Conservation (phyloP, 1,140 invertebrate species). For the Plectrocnemia conspersa region DNA sequence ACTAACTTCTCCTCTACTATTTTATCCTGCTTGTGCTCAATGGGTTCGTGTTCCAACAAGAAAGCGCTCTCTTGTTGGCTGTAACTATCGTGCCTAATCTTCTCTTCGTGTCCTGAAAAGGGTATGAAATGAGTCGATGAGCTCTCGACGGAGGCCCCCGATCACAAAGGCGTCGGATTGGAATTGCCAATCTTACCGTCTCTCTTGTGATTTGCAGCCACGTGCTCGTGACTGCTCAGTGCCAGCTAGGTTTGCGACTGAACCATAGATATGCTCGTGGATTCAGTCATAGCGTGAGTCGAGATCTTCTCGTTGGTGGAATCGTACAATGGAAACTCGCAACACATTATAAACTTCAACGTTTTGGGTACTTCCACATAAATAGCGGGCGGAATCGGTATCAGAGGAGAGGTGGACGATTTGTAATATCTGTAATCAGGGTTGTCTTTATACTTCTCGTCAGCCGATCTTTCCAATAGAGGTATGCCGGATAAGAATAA, state of each 20-base stretch:
- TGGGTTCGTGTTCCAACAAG: constrained; percentile 7
- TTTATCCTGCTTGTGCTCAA: constrained; percentile 21
- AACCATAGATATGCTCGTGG: constrained; percentile 66
- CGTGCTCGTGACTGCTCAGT: constrained; percentile 53
- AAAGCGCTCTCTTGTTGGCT: not conserved
- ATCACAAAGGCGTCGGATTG: constrained; percentile 33
- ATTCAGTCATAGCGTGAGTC: constrained; percentile 63
- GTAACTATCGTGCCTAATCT: not conserved
- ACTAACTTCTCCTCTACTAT: constrained; percentile 31
- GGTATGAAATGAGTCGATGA: constrained; percentile 9
- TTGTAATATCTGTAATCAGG: constrained; percentile 83
- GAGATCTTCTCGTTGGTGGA: constrained; percentile 64
- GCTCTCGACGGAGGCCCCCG: constrained; percentile 11
- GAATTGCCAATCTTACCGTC: constrained; percentile 21
- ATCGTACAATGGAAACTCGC: constrained; percentile 82
- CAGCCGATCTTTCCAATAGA: constrained; percentile 75
- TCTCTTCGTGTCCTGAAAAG: not conserved
- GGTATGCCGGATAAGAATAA: constrained; percentile 85
- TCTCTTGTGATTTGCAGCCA: constrained; percentile 39
- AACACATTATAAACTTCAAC: constrained; percentile 78
- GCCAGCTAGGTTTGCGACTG: constrained; percentile 74
- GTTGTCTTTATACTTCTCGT: constrained; percentile 81
- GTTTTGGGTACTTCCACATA: constrained; percentile 78
- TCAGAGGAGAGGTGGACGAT: constrained; percentile 76
- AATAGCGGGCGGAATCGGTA: constrained; percentile 78